Base-by-base conservation (phyloP, 1,140 invertebrate species). In the Uloborus diversus region DNA sequence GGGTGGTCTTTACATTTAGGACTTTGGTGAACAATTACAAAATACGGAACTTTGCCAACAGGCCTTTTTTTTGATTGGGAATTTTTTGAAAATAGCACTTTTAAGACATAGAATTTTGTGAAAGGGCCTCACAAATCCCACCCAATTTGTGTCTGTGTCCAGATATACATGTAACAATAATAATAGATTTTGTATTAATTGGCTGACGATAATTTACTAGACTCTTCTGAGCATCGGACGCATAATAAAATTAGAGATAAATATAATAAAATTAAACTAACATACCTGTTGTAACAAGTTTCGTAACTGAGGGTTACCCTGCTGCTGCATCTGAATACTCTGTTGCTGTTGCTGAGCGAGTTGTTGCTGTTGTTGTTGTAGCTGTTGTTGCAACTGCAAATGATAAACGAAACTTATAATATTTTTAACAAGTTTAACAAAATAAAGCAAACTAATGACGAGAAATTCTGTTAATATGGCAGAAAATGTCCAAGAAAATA, bases 271-370 rank as follows among this genome's bases (percentile, higher is more conserved):
- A 35, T 37, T 33, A 23, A 47, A 66, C 28, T 76, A 59, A 32
- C 32, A 20, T 65, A 80, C 61, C 33, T 83, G 83, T 57, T 83
- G 83, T 32, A 82, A 51, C 35, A 83, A 69, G 61, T 83, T 81
- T 33, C 82, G 70, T 14, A 83, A 42, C 49, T 83, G 82, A 42
- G 82, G 82, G 53, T 83, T 83, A 47, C 56, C 14, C 1, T 56
- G 33, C 32, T 76, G 61, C 25, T 73, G 64, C 32, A 65, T 51
- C 14, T 75, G 59, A 37, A 42, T 61, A 35, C 32, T 69, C n/a
- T n/a, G n/a, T 56, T 82, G 79, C 35, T 75, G 79, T 33, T 81
- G 79, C 20, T 69, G 76, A 30, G 23, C 56, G 23, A 75, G 35
- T 25, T 81, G 81, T 25, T 69, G 79, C 35, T 71, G 68, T 23